phyloP scores from a whole-genome alignment of 2,888 invertebrate species.

The Coelinius sp. region DNA sequence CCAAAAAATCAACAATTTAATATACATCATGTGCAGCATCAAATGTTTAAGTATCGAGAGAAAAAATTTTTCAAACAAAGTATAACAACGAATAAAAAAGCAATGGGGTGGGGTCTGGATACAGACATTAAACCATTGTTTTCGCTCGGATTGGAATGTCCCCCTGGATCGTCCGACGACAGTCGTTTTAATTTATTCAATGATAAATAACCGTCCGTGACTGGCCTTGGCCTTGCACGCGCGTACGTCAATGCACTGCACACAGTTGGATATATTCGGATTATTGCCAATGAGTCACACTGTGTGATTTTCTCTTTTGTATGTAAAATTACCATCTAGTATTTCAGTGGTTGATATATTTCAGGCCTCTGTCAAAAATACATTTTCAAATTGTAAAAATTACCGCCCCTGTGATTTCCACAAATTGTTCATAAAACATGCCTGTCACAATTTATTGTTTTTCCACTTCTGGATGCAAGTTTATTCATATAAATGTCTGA shows the following conservation, averaged over 20 bases:
- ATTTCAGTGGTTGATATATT: constrained; percentile 15
- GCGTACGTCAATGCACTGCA: constrained; percentile 44
- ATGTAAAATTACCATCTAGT: constrained; percentile 4
- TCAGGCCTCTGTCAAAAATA: constrained; percentile 20
- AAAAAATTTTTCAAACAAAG: too few species aligned
- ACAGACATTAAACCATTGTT: not conserved
- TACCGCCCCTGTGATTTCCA: not conserved
- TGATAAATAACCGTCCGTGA: constrained; percentile 54
- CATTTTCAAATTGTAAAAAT: not conserved
- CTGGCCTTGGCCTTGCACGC: constrained; percentile 64
- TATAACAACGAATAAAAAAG: too few species aligned
- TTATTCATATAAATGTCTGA: not conserved
- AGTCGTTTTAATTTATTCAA: constrained; percentile 56
- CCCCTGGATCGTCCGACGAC: not conserved
- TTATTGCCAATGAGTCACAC: constrained; percentile 60
- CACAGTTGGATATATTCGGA: constrained; percentile 50
- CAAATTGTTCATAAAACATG: not conserved
- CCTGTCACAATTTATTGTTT: not conserved
- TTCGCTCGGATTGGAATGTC: not conserved
- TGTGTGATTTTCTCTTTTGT: not conserved
- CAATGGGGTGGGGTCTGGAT: not conserved
- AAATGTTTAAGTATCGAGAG: too few species aligned
- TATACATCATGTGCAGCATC: too few species aligned
- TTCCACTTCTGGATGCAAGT: not conserved
- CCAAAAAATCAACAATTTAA: too few species aligned